Base-by-base conservation (phyloP, 2,113 vertebrate species). In the Meleagris gallopavo region DNA sequence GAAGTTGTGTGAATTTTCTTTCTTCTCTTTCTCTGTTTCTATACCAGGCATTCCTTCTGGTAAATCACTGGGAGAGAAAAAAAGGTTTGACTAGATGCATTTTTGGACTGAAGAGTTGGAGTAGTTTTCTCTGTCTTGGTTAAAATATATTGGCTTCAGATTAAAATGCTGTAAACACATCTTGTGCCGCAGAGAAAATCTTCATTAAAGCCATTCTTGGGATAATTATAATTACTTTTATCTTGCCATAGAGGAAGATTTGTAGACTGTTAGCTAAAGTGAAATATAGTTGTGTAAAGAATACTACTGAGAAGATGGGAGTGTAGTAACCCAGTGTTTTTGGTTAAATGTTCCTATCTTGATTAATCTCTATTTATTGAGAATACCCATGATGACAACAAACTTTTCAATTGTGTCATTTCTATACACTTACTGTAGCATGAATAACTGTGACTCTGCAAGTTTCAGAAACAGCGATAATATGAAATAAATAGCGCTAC, bases 401-500 rank as follows among this genome's bases (percentile, higher is more conserved):
- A 95, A 92, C 85, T 95, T 94, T 86, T 55, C 22, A 19, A 13
- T 57, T 64, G 15, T 81, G 29, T 32, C 5, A 10, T 93, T 80
- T 91, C 27, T 66, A 3, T 6, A 2, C 18, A 18, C 9, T 91
- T 41, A 2, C 24, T 43, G 4, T n/a, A 60, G 4, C 8, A 21
- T 61, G 36, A 38, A 48, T 43, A 70, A 38, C 30, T 52, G 11
- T 62, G 34, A 43, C 16, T n/a, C 10, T 17, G 64, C 14, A 96
- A 93, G 77, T 95, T 95, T 91, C 75, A 95, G 48, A 67, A 87
- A 29, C 10, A 74, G 61, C 72, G 52, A 15, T 71, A 36, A 55
- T 25, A 25, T 2, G 24, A 73, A 79, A 70, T 17, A 14, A 19
- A 17, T 57, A 58, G 13, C 36, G 86, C 72, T 76, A 76, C 14